Percentiles rank a stretch among this genome's conserved stretches.
Conservation (phyloP, 2,888 invertebrate genomes). For the Flabesymbios commensalis region DNA sequence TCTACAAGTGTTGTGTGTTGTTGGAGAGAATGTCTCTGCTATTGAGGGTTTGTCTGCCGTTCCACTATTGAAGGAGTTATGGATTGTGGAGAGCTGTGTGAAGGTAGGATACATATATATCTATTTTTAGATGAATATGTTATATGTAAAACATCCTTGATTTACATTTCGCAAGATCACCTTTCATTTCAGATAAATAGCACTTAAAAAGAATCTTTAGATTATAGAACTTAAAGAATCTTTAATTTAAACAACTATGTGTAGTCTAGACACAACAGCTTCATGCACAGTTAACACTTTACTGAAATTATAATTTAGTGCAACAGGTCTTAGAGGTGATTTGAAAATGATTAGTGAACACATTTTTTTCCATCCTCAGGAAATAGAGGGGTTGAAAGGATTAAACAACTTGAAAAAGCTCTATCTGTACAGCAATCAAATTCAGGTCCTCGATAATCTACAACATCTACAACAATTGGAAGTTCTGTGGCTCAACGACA, state of each 20-base stretch:
- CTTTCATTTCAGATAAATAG: neutral
- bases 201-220: too few species aligned
- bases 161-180: neutral
- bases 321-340: too few species aligned
- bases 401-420: constrained; percentile 47
- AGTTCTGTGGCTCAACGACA: constrained; percentile 55
- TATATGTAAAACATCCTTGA: too few species aligned
- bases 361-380: neutral
- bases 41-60: constrained; percentile 34
- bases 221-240: too few species aligned
- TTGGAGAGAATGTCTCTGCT: constrained; percentile 33
- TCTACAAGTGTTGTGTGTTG: constrained; percentile 39
- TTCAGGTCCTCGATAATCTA: constrained; percentile 53
- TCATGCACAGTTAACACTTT: too few species aligned
- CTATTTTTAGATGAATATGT: neutral
- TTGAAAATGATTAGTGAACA: too few species aligned
- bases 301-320: too few species aligned
- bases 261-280: too few species aligned
- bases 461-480: constrained; percentile 48
- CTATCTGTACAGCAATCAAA: constrained; percentile 57
- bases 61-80: constrained; percentile 38
- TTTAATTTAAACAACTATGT: too few species aligned
- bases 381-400: constrained; percentile 39
- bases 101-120: constrained; percentile 21
- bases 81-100: constrained; percentile 41